Percentiles rank a stretch among this genome's conserved stretches.
Conservation (phyloP, 2,888 invertebrate genomes). For the Strigamia transsilvanica region DNA sequence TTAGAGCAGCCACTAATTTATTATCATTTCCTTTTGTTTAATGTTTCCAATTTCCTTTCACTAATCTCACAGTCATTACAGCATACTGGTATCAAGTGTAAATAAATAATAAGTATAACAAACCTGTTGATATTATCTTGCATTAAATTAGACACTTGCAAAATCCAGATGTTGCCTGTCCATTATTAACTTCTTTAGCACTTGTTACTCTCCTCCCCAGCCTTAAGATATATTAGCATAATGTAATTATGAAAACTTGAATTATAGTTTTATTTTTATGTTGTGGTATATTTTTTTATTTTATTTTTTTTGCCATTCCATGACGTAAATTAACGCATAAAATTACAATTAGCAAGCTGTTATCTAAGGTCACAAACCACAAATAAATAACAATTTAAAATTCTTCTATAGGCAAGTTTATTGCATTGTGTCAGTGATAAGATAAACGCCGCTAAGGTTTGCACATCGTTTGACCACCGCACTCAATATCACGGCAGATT, state of each 20-base stretch:
- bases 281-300: not conserved
- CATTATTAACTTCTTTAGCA: not conserved
- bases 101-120: not conserved
- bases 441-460: conserved; percentile 4
- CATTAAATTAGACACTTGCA: not conserved
- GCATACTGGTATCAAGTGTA: not conserved
- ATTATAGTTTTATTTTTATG: not conserved
- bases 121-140: not conserved
- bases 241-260: not conserved
- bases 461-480: not conserved
- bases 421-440: not conserved
- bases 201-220: conserved; percentile 1
- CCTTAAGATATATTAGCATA: conserved; percentile 7
- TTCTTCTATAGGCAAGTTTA: not conserved
- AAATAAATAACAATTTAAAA: not conserved
- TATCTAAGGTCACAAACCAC: not conserved
- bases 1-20: not conserved
- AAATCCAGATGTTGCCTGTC: not conserved
- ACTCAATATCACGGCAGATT: not conserved
- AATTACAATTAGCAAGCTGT: not conserved
- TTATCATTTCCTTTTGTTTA: conserved; percentile 1
- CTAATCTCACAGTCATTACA: not conserved
- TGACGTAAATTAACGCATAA: not conserved
- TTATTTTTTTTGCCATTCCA: not conserved
- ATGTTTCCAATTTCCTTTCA: not conserved